Base-by-base conservation (phyloP, 2,113 vertebrate species). In the Terrapene triunguis region DNA sequence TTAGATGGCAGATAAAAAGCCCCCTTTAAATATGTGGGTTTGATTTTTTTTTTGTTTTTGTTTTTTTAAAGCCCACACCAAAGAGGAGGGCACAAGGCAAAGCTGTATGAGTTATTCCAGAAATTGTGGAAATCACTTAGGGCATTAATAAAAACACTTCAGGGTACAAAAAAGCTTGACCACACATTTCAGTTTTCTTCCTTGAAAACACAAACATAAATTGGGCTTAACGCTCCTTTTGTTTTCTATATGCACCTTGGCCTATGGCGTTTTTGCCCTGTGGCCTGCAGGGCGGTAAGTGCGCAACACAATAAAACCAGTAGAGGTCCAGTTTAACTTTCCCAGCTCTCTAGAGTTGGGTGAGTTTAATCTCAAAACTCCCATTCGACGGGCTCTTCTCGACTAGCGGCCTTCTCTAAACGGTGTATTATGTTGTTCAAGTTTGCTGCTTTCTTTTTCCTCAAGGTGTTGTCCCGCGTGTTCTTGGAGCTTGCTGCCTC, bases 361-460 rank as follows among this genome's bases (percentile, higher is more conserved):
- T 95, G 96, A 96, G 97, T 98, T 97, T 97, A 98, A 98, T 98
- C 98, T 99, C 98, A 99, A 98, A 99, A 99, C 98, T 99, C 99
- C 99, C 99, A 99, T 98, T 99, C 99, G 62, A 98, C 99, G 92
- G 99, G 99, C 98, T 99, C 99, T 98, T 99, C 99, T 90, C 99
- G 99, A 97, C 99, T 99, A 57, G 99, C 99, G 32, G 99, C 99
- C 98, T 99, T 99, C 98, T 99, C 99, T 98, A 99, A 97, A 98
- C 99, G 99, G 98, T 99, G 99, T 98, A 99, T 99, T 98, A 99
- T 99, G 99, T 99, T 99, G 99, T 99, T 99, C 98, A 99, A 99
- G 98, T 99, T 99, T 88, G 99, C 99, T 47, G 99, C 99, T 97
- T 99, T 99, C 99, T 99, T 99, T 98, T 99, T 99, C 93, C 99